Evolutionary conservation across 2,113 vertebrate species (phyloP).

Genomic region (Raja brachyura): DNA sequence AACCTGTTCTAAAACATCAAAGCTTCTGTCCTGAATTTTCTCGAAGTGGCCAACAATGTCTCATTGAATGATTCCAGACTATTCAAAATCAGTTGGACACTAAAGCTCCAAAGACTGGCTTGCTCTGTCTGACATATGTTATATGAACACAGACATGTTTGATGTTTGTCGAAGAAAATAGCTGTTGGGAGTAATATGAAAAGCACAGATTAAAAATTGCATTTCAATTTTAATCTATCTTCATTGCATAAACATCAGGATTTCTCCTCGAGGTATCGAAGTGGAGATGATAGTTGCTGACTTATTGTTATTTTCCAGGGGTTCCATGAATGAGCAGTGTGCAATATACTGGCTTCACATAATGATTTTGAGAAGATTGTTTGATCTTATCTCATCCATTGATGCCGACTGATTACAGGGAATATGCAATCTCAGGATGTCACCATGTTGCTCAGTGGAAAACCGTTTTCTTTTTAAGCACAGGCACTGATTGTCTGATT

Average conservation of each 20-base stretch:
- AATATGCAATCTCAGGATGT: background rate
- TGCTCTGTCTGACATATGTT: background rate
- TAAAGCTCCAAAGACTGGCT: too few species aligned
- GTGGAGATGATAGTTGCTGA: background rate
- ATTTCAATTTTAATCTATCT: background rate
- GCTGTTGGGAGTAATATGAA: background rate
- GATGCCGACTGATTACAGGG: slow-evolving; percentile 3
- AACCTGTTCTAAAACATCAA: background rate
- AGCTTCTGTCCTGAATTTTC: background rate
- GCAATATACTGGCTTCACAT: background rate
- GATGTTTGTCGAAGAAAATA: background rate
- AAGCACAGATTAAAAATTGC: background rate
- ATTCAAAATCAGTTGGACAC: background rate
- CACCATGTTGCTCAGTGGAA: background rate
- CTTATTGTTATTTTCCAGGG: background rate
- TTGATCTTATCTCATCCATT: slow-evolving; percentile 19
- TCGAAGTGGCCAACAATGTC: background rate
- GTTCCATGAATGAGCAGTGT: background rate
- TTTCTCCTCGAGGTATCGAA: background rate
- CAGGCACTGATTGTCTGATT: background rate
- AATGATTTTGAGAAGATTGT: background rate
- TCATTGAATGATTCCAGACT: background rate
- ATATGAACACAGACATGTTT: background rate
- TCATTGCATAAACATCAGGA: background rate
- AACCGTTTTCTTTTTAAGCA: background rate